Evolutionary conservation across 2,797 vertebrate genomes (phyloP), one percentile per base, ranked within the genome.

Genomic region (Cuniculus paca): DNA sequence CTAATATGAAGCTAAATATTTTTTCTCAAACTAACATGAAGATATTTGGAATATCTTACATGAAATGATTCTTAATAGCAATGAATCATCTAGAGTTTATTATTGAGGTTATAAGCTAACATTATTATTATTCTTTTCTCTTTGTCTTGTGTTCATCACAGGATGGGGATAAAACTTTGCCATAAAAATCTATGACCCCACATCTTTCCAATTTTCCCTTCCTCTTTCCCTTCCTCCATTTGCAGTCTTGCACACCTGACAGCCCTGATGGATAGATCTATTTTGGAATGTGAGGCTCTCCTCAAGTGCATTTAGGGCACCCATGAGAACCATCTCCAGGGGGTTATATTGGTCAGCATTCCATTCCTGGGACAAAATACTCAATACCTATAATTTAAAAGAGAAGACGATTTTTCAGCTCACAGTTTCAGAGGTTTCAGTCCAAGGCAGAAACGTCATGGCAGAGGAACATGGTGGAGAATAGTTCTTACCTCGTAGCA

Each of bases 1-100:
- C 90, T 84, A 36, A 56, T 63, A 89, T 50, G 28, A 91, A 83
- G 24, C 79, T 54, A 60, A 72, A 68, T n/a, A 11, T n/a, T 80
- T 60, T 3, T 78, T 61, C 58, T 72, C 22, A 82, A 97, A 78
- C 87, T 60, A 95, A 78, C 16, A 19, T 60, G 75, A 97, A 91
- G 58, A 1, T 39, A 85, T 17, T 28, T 78, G 77, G 50, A 81
- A 61, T 68, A 45, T 6, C 94, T 94, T 52, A 48, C 11, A 31
- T 45, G 54, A 86, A 42, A 31, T 34, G 28, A 52, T 56, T 20
- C n/a, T 70, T 74, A 84, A 4, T 48, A 89, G 52, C 13, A 26
- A 2, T 63, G 75, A 45, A 60, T 79, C 48, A 22, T 79, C 48
- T 12, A 28, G 4, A 79, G 52, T 28, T 92, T 85, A 42, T 65